Evolutionary conservation across 2,888 invertebrate species (phyloP), one percentile per base, ranked within the genome.

Genomic region (Agonopterix subpropinquella): DNA sequence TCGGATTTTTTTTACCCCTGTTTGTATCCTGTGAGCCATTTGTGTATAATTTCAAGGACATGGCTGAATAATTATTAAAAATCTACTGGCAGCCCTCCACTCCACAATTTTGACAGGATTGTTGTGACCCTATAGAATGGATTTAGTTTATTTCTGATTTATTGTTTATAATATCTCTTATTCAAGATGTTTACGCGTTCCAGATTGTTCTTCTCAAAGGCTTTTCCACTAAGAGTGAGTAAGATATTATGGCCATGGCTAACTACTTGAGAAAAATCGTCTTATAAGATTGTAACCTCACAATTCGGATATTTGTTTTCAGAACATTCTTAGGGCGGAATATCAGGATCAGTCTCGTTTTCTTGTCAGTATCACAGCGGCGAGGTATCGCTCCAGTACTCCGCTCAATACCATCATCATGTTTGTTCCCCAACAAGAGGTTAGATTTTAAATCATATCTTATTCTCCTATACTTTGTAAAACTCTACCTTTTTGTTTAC

Each of bases 361-460:
- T 54, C 52, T 86, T 39, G 84, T 79, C 53, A 75, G 77, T 52
- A 71, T 87, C 49, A 67, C 80, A 53, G 58, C 77, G 36, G 63
- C 75, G 36, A 74, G 89, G 65, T 62, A 70, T 63, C 80, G 89
- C 36, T 90, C 92, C 8, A 90, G 91, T 11, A 94, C 94, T 8
- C 97, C 98, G 0, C 80, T 97, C 43, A 99, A 99, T 85, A 98
- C 98, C 7, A 88, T 96, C 54, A 87, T 99, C 50, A 94, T 98
- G 93, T 99, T 99, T 90, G 99, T 99, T 15, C 99, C 99, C 3
- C 99, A 99, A 80, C 99, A 99, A 90, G 98, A 99, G 92, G 97
- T 95, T 45, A 47, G 45, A 10, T n/a, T n/a, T n/a, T 39, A 4
- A 39, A 39, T 39, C 39, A 39, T 39, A n/a, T 9, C 10, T 39